These are phyloP conservation scores for Helicolenus hilgendorfi DNA, from an alignment of 2,797 vertebrate species.

Conservation along the genomic window DNA sequence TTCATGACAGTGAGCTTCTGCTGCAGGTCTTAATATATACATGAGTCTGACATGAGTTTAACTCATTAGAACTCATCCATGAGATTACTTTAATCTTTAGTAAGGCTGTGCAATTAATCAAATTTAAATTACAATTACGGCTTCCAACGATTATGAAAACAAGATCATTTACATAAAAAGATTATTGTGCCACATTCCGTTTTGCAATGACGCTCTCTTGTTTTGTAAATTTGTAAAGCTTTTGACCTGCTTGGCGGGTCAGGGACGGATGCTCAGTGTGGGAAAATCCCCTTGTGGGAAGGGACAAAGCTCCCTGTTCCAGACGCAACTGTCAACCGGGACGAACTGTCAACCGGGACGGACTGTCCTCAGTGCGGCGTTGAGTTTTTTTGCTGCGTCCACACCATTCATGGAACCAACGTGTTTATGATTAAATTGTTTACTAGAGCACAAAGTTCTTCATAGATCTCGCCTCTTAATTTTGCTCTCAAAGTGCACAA, in stretches of 20 bases:
- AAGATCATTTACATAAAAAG: not conserved
- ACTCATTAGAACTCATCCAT: slow-evolving; percentile 18
- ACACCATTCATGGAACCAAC: not conserved
- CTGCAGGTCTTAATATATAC: slow-evolving; percentile 20
- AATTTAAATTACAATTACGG: not conserved
- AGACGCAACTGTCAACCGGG: not conserved
- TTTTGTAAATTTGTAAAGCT: not conserved
- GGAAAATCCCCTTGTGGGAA: not conserved
- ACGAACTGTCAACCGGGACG: too few species aligned
- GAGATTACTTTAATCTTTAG: slow-evolving; percentile 1
- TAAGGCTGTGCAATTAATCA: not conserved
- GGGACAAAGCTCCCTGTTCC: not conserved
- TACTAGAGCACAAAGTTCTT: not conserved
- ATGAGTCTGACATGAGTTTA: slow-evolving; percentile 35
- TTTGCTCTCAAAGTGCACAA: too few species aligned
- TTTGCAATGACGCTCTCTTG: not conserved
- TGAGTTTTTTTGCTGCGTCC: not conserved
- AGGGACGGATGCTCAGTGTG: not conserved
- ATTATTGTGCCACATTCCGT: not conserved
- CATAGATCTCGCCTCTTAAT: too few species aligned
- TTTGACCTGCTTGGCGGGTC: not conserved
- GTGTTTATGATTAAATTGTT: not conserved
- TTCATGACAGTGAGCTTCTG: slow-evolving; percentile 35
- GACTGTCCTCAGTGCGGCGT: not conserved
- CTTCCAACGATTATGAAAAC: not conserved